Evolutionary conservation across 2,113 vertebrate species (phyloP).

Genomic region (rat (Rattus norvegicus)): DNA sequence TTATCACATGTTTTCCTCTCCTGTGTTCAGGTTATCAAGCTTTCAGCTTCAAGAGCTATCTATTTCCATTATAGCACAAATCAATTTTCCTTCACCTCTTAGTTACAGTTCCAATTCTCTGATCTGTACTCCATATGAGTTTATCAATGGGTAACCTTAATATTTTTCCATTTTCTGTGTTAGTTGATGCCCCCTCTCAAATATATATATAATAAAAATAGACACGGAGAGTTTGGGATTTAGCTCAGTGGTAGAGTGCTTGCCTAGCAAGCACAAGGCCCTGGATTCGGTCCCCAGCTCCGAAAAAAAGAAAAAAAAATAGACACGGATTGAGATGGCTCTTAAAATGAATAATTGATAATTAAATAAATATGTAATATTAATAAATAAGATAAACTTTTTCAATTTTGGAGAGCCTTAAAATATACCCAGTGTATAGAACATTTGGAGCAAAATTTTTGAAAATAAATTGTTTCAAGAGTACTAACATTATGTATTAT

Average conservation of each 20-base stretch:
- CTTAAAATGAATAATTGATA: neutral
- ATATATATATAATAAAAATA: neutral
- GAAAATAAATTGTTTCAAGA: neutral
- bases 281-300: no score
- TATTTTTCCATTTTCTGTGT: neutral
- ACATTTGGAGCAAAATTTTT: neutral
- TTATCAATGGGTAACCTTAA: conserved; percentile 1
- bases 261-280: no score
- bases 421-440: neutral
- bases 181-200: neutral
- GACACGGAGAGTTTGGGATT: no score
- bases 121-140: conserved; percentile 52
- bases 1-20: neutral
- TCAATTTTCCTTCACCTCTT: conserved; percentile 34
- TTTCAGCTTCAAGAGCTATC: conserved; percentile 29
- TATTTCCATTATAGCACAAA: conserved; percentile 50
- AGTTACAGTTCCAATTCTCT: conserved; percentile 1
- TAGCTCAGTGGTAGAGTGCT: no score
- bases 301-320: no score
- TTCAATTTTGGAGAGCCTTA: neutral
- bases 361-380: neutral
- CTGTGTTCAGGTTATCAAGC: conserved; percentile 36
- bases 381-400: neutral
- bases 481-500: neutral
- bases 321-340: neutral